Conservation (phyloP, 2,797 vertebrate species). For the Epinephelus malabaricus region DNA sequence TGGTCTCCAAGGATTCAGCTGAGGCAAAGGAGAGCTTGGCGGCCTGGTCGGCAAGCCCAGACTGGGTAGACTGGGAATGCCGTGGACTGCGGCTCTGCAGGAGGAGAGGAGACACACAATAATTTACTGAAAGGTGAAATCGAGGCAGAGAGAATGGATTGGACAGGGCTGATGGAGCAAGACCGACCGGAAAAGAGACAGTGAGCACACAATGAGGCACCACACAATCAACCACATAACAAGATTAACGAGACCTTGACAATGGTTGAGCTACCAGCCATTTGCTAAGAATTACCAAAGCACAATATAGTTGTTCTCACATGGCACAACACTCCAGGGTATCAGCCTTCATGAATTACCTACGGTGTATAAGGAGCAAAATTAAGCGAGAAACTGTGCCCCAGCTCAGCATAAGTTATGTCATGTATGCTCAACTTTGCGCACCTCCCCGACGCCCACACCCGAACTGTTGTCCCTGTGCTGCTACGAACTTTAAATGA, state of each 20-base stretch:
- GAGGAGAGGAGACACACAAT: slow-evolving; percentile 21
- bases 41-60: slow-evolving; percentile 96
- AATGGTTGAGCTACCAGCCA: slow-evolving; percentile 67
- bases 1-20: slow-evolving; percentile 97
- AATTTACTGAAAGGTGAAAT: slow-evolving; percentile 57
- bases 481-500: slow-evolving; percentile 63
- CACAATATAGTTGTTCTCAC: slow-evolving; percentile 38
- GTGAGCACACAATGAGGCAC: slow-evolving; percentile 63
- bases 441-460: slow-evolving; percentile 49
- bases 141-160: slow-evolving; percentile 68
- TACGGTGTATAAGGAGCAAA: slow-evolving; percentile 18
- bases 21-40: slow-evolving; percentile 98
- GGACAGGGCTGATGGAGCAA: slow-evolving; percentile 55
- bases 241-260: slow-evolving; percentile 72
- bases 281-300: slow-evolving; percentile 64
- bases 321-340: slow-evolving; percentile 24
- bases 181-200: slow-evolving; percentile 52
- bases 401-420: slow-evolving; percentile 43
- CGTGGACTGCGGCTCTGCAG: slow-evolving; percentile 95
- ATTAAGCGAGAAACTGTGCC: slow-evolving; percentile 29
- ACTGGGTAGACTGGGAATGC: slow-evolving; percentile 96
- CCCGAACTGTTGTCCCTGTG: slow-evolving; percentile 46
- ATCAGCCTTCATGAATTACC: slow-evolving; percentile 38
- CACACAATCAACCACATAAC: slow-evolving; percentile 71
- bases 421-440: slow-evolving; percentile 48